Evolutionary conservation across 2,888 invertebrate genomes (phyloP).

Genomic region (Thecocarcelia acutangulata): DNA sequence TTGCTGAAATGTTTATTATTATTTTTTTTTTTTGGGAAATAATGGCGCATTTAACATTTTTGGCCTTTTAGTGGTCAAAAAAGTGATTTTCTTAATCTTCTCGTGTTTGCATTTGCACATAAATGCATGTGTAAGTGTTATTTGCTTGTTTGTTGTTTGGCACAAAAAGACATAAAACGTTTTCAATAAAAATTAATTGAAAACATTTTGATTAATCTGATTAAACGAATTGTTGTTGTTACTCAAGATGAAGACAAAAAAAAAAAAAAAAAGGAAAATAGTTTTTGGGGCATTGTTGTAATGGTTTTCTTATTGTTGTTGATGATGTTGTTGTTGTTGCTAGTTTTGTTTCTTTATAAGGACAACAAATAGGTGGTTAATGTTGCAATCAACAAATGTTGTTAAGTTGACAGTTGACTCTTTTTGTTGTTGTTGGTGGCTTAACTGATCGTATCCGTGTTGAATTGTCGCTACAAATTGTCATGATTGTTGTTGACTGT

Average conservation of each 20-base stretch:
- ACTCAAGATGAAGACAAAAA: slow-evolving; percentile 8
- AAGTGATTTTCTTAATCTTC: slow-evolving; percentile 9
- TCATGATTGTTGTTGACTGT: slow-evolving; percentile 66
- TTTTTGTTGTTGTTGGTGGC: slow-evolving; percentile 46
- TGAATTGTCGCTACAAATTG: slow-evolving; percentile 70
- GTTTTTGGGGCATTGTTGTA: slow-evolving; percentile 3
- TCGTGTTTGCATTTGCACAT: neutral
- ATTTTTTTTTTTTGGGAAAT: neutral
- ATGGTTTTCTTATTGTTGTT: slow-evolving; percentile 1
- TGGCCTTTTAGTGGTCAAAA: slow-evolving; percentile 37
- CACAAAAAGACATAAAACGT: slow-evolving; percentile 26
- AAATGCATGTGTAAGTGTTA: neutral
- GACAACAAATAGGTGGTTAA: slow-evolving; percentile 61
- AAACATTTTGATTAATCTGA: slow-evolving; percentile 56
- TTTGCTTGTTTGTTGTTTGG: neutral
- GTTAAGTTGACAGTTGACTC: slow-evolving; percentile 64
- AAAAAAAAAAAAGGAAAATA: slow-evolving; percentile 14
- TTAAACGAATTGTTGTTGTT: slow-evolving; percentile 41
- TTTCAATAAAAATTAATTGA: slow-evolving; percentile 57
- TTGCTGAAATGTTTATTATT: too few relatives aligned
- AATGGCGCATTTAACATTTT: slow-evolving; percentile 35
- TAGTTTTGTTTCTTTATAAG: slow-evolving; percentile 52
- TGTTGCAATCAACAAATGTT: slow-evolving; percentile 68
- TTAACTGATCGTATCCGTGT: slow-evolving; percentile 66
- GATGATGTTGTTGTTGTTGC: slow-evolving; percentile 28